These are phyloP conservation scores for Junonia oenone DNA, from an alignment of 2,888 invertebrate genomes.

Conservation along the genomic window DNA sequence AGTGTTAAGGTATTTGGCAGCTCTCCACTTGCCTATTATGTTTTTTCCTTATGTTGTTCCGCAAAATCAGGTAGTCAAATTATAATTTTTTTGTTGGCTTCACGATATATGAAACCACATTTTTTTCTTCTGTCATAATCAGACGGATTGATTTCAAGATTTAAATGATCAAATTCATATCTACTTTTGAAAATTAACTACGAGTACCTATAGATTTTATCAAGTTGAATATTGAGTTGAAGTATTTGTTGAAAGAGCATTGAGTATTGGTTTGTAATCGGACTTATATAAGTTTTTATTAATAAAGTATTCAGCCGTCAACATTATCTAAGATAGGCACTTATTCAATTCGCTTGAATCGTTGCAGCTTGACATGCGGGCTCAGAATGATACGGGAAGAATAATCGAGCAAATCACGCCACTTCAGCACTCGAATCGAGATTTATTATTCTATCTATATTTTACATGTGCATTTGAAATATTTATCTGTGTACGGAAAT, in stretches of 20 bases:
- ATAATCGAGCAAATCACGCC: slow-evolving; percentile 30
- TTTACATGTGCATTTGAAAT: slow-evolving; percentile 20
- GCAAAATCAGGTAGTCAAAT: background rate
- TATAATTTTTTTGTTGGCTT: background rate
- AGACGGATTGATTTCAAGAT: background rate
- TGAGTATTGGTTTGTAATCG: background rate
- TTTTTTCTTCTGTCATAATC: background rate
- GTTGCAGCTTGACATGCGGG: slow-evolving; percentile 35
- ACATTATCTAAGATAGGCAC: slow-evolving; percentile 26
- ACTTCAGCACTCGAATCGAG: slow-evolving; percentile 27
- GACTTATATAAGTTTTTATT: background rate
- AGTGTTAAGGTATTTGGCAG: background rate
- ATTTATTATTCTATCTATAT: slow-evolving; percentile 27
- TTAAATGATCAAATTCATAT: background rate
- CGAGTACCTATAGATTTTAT: background rate
- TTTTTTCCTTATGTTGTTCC: background rate
- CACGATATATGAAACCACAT: background rate
- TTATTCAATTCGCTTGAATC: slow-evolving; percentile 38
- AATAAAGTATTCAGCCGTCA: slow-evolving; percentile 7
- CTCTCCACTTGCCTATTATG: background rate
- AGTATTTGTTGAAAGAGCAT: background rate
- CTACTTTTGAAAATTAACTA: background rate
- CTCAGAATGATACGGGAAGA: slow-evolving; percentile 32
- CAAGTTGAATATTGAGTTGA: background rate
- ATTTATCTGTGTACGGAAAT: slow-evolving; percentile 20